A percentile compares a stretch with the other conserved stretches of the same genome.
These are phyloP conservation scores for Parauchenoglanis punctatus DNA, from an alignment of 2,797 vertebrate genomes.

Conservation along the genomic window DNA sequence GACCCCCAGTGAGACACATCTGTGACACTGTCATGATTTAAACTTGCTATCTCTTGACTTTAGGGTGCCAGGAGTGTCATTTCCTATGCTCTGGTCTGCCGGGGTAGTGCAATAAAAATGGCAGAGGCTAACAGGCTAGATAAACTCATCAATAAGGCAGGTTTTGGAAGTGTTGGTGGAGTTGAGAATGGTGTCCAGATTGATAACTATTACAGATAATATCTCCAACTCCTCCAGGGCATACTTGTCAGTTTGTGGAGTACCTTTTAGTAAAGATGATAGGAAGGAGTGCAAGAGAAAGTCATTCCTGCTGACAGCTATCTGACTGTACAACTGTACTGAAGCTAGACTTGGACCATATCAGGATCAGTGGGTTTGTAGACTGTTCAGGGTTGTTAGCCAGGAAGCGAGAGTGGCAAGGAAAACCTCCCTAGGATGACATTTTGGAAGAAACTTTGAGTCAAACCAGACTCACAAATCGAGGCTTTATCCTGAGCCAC, in stretches of 20 bases:
- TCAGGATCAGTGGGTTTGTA: constrained; percentile 15
- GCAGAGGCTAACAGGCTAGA: constrained; percentile 4
- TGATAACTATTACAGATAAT: constrained; percentile 34
- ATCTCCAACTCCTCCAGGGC: constrained; percentile 26
- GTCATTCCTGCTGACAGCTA: constrained; percentile 21
- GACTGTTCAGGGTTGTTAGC: background rate
- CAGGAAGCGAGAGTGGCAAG: background rate
- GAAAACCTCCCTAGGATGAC: background rate
- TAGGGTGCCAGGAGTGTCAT: background rate
- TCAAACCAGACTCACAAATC: background rate
- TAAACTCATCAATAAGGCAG: constrained; percentile 28
- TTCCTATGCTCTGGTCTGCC: background rate
- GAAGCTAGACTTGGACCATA: constrained; percentile 1
- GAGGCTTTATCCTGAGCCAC: background rate
- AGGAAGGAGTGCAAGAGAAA: background rate
- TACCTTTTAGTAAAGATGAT: constrained; percentile 24
- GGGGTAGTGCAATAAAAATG: constrained; percentile 19
- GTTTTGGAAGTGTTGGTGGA: constrained; percentile 5
- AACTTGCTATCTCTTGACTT: constrained; percentile 3
- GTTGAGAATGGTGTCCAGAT: constrained; percentile 16
- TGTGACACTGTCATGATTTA: background rate
- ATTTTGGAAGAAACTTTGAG: background rate
- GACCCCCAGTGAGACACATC: background rate
- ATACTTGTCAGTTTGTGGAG: constrained; percentile 25
- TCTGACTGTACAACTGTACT: constrained; percentile 19